Conservation (phyloP, 2,797 vertebrate genomes). For the Gymnothorax javanicus region DNA sequence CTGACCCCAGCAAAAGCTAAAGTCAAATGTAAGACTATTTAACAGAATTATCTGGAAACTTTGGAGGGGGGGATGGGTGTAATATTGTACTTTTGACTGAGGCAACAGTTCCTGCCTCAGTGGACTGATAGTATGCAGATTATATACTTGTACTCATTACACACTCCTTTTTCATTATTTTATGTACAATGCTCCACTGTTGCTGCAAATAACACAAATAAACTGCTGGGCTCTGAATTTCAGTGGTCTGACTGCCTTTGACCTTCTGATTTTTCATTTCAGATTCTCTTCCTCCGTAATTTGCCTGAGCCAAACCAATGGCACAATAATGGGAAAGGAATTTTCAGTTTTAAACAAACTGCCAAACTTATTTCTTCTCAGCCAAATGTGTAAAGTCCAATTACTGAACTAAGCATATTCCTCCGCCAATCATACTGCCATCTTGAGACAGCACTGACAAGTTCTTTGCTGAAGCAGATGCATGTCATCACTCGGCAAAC, state of each 20-base stretch:
- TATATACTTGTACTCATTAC: not conserved
- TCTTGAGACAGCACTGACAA: too few relatives aligned
- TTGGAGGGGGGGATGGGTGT: too few relatives aligned
- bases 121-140: not conserved
- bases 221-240: not conserved
- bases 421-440: too few relatives aligned
- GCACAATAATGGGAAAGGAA: not conserved
- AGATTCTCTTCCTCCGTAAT: not conserved
- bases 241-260: not conserved
- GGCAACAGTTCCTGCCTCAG: too few relatives aligned
- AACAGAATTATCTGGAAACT: not conserved
- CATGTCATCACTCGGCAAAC: too few relatives aligned
- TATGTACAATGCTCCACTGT: slow-evolving; percentile 10
- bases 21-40: not conserved
- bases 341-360: too few relatives aligned
- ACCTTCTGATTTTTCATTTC: not conserved
- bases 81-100: too few relatives aligned
- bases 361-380: too few relatives aligned
- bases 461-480: too few relatives aligned
- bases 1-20: not conserved
- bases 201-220: slow-evolving; percentile 30
- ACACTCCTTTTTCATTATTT: not conserved
- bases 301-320: not conserved
- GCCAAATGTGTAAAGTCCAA: too few relatives aligned
- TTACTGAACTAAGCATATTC: too few relatives aligned